These are phyloP conservation scores for Motacilla alba DNA, from an alignment of 2,113 vertebrate species.

Conservation along the genomic window DNA sequence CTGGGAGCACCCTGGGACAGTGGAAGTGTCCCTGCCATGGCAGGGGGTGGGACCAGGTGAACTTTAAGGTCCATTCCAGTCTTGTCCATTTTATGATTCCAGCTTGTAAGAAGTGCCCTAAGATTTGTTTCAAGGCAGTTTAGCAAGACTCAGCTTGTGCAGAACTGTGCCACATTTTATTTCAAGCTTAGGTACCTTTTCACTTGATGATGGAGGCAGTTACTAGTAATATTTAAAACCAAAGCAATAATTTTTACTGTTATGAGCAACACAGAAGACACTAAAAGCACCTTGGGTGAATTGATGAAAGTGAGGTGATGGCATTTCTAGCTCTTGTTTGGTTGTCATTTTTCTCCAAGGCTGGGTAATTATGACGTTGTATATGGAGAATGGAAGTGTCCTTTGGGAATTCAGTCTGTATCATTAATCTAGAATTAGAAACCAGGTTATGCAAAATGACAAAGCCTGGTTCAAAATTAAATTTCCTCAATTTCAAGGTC, in stretches of 20 bases:
- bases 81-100: background rate
- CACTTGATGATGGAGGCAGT: background rate
- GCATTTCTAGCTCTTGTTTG: background rate
- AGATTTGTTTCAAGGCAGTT: background rate
- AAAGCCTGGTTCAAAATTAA: constrained; percentile 1
- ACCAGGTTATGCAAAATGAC: constrained; percentile 30
- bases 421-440: constrained; percentile 43
- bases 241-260: background rate
- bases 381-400: background rate
- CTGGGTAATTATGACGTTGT: background rate
- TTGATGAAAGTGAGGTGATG: background rate
- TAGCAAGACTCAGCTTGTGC: background rate
- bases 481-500: constrained; percentile 5
- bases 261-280: background rate
- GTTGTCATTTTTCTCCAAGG: background rate
- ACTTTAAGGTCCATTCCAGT: background rate
- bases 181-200: background rate
- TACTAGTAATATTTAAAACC: background rate
- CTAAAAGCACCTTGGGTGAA: background rate
- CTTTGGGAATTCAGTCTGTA: background rate
- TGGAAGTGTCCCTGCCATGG: background rate
- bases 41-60: fast-evolving
- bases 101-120: background rate
- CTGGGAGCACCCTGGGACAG: fast-evolving
- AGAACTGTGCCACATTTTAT: background rate